These are phyloP conservation scores for Crambe crambe DNA, from an alignment of 37 sponge, comb jelly and placozoan genomes.

Conservation along the genomic window DNA sequence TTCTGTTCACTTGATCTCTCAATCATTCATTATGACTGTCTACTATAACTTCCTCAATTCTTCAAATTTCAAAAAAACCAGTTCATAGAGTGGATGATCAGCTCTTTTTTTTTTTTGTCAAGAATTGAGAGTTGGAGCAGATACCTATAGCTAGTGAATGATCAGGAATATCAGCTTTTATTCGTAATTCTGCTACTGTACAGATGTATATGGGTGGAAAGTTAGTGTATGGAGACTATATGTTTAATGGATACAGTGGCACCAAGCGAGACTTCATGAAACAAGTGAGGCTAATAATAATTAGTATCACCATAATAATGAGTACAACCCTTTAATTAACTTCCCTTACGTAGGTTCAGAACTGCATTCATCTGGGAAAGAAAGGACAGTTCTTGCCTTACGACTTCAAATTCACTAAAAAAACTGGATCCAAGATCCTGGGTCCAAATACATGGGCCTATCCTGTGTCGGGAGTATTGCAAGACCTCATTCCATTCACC, in stretches of 20 bases:
- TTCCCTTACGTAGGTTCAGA: conserved; percentile 22
- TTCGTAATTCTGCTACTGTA: too few relatives aligned
- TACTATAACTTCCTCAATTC: too few relatives aligned
- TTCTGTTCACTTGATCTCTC: too few relatives aligned
- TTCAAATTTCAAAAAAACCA: too few relatives aligned
- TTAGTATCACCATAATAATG: too few relatives aligned
- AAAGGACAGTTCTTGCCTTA: conserved; percentile 47
- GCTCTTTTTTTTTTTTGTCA: too few relatives aligned
- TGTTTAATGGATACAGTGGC: conserved; percentile 95
- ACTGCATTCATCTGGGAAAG: conserved; percentile 22
- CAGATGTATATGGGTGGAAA: conserved; percentile 83
- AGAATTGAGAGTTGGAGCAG: too few relatives aligned
- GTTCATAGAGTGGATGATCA: too few relatives aligned
- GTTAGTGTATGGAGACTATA: conserved; percentile 81
- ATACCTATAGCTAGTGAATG: too few relatives aligned
- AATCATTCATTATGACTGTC: too few relatives aligned
- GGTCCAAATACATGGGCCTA: conserved; percentile 52
- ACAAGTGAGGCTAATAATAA: conserved; percentile 77
- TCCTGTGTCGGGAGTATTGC: conserved; percentile 35
- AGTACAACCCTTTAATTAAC: not conserved
- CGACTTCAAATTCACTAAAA: conserved; percentile 58
- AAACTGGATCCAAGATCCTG: conserved; percentile 26
- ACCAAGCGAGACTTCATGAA: conserved; percentile 89
- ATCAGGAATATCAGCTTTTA: too few relatives aligned
- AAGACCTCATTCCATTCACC: conserved; percentile 43